phyloP scores from a whole-genome alignment of 2,888 invertebrate species.

The Epinotia ramella region DNA sequence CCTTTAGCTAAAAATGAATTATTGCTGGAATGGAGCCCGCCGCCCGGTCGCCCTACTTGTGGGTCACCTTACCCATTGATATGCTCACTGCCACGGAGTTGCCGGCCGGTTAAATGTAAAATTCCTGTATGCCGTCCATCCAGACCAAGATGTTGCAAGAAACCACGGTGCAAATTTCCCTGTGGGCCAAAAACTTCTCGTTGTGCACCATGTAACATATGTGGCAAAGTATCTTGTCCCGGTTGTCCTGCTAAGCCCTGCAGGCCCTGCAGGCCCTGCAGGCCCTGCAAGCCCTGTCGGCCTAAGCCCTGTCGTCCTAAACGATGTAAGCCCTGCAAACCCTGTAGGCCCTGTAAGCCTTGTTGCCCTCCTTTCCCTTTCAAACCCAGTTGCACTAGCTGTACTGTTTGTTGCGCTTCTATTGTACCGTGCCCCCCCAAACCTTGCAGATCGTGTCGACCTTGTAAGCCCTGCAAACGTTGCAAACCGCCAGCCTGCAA shows the following conservation, averaged over 20 bases:
- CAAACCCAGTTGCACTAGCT: constrained; percentile 21
- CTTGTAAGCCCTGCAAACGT: constrained; percentile 32
- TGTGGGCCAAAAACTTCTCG: constrained; percentile 56
- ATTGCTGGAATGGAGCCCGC: constrained; percentile 80
- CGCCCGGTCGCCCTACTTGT: constrained; percentile 62
- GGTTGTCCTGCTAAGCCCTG: constrained; percentile 46
- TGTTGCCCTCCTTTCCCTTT: constrained; percentile 32
- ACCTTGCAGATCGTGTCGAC: constrained; percentile 23
- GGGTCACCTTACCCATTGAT: constrained; percentile 54
- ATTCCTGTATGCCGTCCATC: constrained; percentile 63
- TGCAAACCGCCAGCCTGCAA: constrained; percentile 28
- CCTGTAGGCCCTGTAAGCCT: constrained; percentile 34
- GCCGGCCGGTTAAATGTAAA: constrained; percentile 66
- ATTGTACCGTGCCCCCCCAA: constrained; percentile 9
- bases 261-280: constrained; percentile 34
- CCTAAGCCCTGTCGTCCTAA: neutral
- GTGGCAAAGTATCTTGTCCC: constrained; percentile 41
- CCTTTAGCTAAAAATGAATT: constrained; percentile 77
- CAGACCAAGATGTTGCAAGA: constrained; percentile 58
- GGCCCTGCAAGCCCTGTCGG: neutral
- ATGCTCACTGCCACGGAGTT: constrained; percentile 52
- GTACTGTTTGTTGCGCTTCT: constrained; percentile 19
- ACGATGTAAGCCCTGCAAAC: constrained; percentile 39
- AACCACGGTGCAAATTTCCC: constrained; percentile 56
- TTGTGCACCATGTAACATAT: constrained; percentile 44